Percentiles rank a stretch among this genome's conserved stretches.
phyloP scores from a whole-genome alignment of 2,888 invertebrate species.

The Tetanocera ferruginea region DNA sequence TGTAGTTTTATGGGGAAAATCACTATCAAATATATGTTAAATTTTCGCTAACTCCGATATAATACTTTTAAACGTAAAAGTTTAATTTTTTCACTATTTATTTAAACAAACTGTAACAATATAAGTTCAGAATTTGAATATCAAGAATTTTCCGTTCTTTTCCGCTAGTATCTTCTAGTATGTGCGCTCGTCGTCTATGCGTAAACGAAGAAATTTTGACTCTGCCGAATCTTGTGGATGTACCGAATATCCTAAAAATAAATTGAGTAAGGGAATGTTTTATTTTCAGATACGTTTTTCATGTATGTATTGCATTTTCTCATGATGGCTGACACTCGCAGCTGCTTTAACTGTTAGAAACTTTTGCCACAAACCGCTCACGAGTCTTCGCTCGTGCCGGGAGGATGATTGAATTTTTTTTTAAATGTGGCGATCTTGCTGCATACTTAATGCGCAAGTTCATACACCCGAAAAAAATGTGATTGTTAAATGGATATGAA shows the following conservation, averaged over 20 bases:
- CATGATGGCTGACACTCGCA: neutral
- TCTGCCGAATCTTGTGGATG: conserved; percentile 53
- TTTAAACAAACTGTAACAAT: neutral
- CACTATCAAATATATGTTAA: neutral
- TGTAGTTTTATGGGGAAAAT: neutral
- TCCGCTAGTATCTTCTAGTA: conserved; percentile 45
- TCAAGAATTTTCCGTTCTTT: conserved; percentile 44
- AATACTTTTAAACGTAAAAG: neutral
- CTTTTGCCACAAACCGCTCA: conserved; percentile 5
- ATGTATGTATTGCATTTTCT: conserved; percentile 26
- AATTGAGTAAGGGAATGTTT: conserved; percentile 50
- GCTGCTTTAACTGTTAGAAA: neutral
- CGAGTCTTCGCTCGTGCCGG: conserved; percentile 12
- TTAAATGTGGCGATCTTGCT: neutral
- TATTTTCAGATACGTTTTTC: conserved; percentile 51
- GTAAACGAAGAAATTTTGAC: conserved; percentile 57
- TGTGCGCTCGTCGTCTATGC: conserved; percentile 52
- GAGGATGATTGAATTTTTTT: neutral
- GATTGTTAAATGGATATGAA: neutral
- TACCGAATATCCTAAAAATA: conserved; percentile 60
- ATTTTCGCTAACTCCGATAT: neutral
- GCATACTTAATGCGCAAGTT: neutral
- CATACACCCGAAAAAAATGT: conserved; percentile 2
- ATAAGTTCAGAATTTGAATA: conserved; percentile 2
- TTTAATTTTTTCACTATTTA: neutral